These are phyloP conservation scores for Pachypanchax playfairii DNA, from an alignment of 2,113 vertebrate genomes.

Conservation along the genomic window DNA sequence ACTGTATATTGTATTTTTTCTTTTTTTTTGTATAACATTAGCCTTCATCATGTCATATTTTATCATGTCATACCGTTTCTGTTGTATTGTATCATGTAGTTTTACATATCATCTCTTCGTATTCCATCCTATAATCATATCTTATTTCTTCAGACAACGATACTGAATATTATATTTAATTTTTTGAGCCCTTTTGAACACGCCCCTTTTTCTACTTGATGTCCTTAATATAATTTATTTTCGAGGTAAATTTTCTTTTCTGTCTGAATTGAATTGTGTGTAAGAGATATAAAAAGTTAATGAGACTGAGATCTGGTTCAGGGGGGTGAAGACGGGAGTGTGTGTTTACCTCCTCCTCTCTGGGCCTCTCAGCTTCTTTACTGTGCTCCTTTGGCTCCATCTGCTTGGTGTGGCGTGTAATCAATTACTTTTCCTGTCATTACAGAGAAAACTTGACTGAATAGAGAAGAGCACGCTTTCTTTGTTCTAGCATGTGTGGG, in stretches of 20 bases:
- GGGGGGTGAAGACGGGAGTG: conserved; percentile 22
- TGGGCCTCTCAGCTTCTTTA: conserved; percentile 31
- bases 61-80: too few relatives aligned
- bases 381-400: conserved; percentile 34
- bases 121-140: too few relatives aligned
- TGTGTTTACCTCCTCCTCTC: conserved; percentile 50
- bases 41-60: too few relatives aligned
- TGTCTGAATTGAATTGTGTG: neutral
- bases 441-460: conserved; percentile 32
- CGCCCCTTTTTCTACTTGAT: too few relatives aligned
- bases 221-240: too few relatives aligned
- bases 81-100: too few relatives aligned
- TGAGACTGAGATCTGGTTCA: conserved; percentile 30
- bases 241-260: too few relatives aligned
- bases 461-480: conserved; percentile 35
- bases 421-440: conserved; percentile 76
- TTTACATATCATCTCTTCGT: too few relatives aligned
- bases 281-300: conserved; percentile 44
- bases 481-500: conserved; percentile 63
- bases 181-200: neutral
- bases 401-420: conserved; percentile 71
- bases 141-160: too few relatives aligned
- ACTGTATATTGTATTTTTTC: too few relatives aligned
- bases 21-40: too few relatives aligned
- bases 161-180: too few relatives aligned